A percentile compares a stretch with the other conserved stretches of the same genome.
phyloP scores from a whole-genome alignment of 2,888 invertebrate genomes.

The Parnassius smintheus region DNA sequence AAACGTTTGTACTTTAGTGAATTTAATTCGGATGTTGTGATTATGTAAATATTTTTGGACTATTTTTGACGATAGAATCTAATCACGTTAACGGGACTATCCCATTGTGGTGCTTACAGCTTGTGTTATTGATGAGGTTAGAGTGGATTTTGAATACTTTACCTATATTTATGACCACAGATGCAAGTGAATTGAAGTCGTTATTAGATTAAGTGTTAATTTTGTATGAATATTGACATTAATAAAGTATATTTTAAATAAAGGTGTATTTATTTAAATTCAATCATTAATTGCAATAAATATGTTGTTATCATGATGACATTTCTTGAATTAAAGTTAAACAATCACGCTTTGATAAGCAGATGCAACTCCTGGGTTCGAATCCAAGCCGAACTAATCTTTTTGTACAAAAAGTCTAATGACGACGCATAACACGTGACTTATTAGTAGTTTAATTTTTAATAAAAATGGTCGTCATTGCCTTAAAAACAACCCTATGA shows the following conservation, averaged over 20 bases:
- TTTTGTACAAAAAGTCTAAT: too few species aligned
- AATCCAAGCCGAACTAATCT: too few species aligned
- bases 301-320: too few species aligned
- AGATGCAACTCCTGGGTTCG: too few species aligned
- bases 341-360: too few species aligned
- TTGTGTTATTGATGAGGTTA: conserved; percentile 4
- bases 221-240: conserved; percentile 11
- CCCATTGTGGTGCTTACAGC: conserved; percentile 1
- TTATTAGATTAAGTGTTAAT: conserved; percentile 30
- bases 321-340: too few species aligned
- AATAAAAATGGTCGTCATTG: too few species aligned
- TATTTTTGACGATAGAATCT: neutral
- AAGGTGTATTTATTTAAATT: neutral
- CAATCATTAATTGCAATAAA: too few species aligned
- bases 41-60: conserved; percentile 11
- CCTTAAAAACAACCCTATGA: too few species aligned
- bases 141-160: neutral
- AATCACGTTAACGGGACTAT: neutral
- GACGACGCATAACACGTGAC: too few species aligned
- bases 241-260: conserved; percentile 23
- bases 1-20: too few species aligned
- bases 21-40: neutral
- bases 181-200: conserved; percentile 6
- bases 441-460: too few species aligned
- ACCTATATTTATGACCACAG: conserved; percentile 7